A percentile compares a stretch with the other conserved stretches of the same genome.
phyloP scores from a whole-genome alignment of 2,888 invertebrate species.

The Drosophila lacicola region DNA sequence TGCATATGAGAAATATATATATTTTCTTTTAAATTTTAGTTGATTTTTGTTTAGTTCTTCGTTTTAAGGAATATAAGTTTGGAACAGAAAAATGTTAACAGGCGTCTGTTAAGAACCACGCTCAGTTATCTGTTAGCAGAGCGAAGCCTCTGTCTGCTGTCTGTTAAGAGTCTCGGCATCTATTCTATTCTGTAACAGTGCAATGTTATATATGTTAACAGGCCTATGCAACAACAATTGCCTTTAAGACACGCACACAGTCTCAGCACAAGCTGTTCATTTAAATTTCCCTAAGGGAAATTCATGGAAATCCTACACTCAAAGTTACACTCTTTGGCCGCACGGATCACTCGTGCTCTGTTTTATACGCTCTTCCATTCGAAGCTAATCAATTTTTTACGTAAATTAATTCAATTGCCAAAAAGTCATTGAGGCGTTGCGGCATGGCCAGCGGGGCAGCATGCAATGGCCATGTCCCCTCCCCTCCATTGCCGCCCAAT shows the following conservation, averaged over 20 bases:
- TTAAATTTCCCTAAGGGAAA: neutral
- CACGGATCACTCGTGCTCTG: neutral
- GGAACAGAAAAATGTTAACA: neutral
- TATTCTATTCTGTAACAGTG: no score
- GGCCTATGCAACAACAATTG: no score
- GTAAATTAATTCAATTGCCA: conserved; percentile 85
- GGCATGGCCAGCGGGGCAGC: conserved; percentile 57
- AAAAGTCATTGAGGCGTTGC: conserved; percentile 83
- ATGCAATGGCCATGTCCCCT: conserved; percentile 8
- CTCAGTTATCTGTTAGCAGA: neutral
- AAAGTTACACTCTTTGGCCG: neutral
- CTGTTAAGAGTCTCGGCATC: neutral
- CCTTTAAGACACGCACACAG: no score
- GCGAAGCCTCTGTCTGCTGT: neutral
- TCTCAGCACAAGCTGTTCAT: neutral
- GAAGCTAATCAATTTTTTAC: conserved; percentile 84
- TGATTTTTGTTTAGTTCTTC: no score
- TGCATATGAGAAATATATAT: no score
- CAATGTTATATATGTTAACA: no score
- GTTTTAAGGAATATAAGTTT: no score
- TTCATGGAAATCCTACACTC: neutral
- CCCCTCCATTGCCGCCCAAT: neutral
- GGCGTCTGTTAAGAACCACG: conserved; percentile 5
- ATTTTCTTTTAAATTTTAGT: no score
- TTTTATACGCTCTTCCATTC: neutral